Evolutionary conservation across 1,140 invertebrate genomes (phyloP).

Genomic region (silkworm (Bombyx mori)): ASM3026992v2 NC_085113.1:10893001-10893500

Average conservation of each 20-base stretch:
- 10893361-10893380: conserved; percentile 10
- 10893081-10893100: too few species aligned
- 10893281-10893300: background rate
- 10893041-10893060: conserved; percentile 9
- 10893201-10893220: conserved; percentile 1
- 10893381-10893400: conserved; percentile 7
- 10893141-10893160: background rate
- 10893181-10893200: background rate
- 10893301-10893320: conserved; percentile 8
- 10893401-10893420: conserved; percentile 8
- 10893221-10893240: background rate
- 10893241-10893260: background rate
- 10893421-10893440: conserved; percentile 30
- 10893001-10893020: conserved; percentile 12
- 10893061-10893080: conserved; percentile 14
- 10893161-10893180: too few species aligned
- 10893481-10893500: conserved; percentile 22
- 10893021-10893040: conserved; percentile 15
- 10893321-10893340: conserved; percentile 8
- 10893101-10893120: too few species aligned
- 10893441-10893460: conserved; percentile 33
- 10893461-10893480: conserved; percentile 35
- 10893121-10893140: conserved; percentile 11
- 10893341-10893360: conserved; percentile 11
- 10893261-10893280: background rate